Conservation (phyloP, 2,797 vertebrate genomes). For the Malacoraja senta region DNA sequence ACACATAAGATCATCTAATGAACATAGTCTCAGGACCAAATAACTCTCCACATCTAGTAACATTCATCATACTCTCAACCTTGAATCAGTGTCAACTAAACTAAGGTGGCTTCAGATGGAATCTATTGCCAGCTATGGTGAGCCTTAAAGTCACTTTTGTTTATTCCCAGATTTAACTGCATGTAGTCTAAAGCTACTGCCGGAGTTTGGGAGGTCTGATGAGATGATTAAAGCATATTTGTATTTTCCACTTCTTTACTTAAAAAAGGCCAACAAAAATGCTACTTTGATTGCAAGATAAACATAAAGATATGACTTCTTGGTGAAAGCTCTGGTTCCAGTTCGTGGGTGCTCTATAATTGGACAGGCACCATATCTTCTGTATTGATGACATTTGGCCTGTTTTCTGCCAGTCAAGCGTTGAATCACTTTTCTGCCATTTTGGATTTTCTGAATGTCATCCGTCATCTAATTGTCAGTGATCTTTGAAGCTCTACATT, state of each 20-base stretch:
- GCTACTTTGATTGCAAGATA: neutral
- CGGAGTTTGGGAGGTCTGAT: neutral
- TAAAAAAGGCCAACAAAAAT: neutral
- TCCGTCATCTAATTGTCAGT: constrained; percentile 1
- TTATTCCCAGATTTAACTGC: neutral
- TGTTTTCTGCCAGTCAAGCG: constrained; percentile 1
- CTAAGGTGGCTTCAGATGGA: neutral
- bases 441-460: constrained; percentile 31
- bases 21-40: neutral
- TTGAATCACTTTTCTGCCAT: constrained; percentile 19
- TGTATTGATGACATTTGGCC: neutral
- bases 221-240: neutral
- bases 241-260: neutral
- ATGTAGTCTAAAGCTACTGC: neutral
- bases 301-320: neutral
- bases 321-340: constrained; percentile 1
- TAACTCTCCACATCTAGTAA: neutral
- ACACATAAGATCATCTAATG: neutral
- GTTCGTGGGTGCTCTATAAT: neutral
- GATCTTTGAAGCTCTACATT: constrained; percentile 31
- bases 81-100: neutral
- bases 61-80: neutral
- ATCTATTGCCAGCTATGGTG: neutral
- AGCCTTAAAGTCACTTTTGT: neutral
- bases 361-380: neutral